Evolutionary conservation across 2,797 vertebrate genomes (phyloP), one percentile per base, ranked within the genome.

Genomic region (Rhinoraja longicauda): DNA sequence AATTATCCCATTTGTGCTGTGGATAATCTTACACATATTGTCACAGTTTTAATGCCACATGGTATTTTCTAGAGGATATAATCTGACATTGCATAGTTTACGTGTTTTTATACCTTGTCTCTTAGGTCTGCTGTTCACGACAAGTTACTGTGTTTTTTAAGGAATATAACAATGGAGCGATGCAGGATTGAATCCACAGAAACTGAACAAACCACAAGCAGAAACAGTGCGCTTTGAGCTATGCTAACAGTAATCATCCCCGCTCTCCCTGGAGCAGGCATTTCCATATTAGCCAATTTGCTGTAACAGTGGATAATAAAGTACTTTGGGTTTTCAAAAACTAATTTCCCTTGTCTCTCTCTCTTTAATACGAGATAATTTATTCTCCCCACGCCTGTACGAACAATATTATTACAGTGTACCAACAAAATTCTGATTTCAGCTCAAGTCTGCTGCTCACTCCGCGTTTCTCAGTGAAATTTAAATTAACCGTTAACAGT

Each of bases 201-300:
- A 92, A 98, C 99, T 98, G 97, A 97, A 96, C 96, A 97, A 98
- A 98, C 98, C 97, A 98, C 97, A 97, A 97, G 97, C 96, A 97
- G 97, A 98, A 98, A 97, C 97, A 97, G 24, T 95, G 96, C 97
- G 96, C 98, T 98, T 98, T 97, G 97, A 98, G 97, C 97, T 95
- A 95, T 96, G 97, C 98, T 98, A 97, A 97, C 96, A 97, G 97
- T 98, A 98, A 98, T 96, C 96, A 96, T 96, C 96, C 97, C 97
- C 98, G 97, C 97, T 96, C 96, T 97, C 97, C 95, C 97, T 96
- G 96, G 96, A 96, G 96, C 96, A 82, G 93, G 95, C 94, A 94
- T 95, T 94, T 94, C 95, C 95, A 95, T 96, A 96, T 96, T 95
- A 95, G 95, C 96, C 96, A 95, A 96, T 96, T 96, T 97, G 97